Conservation (phyloP, 1,140 invertebrate genomes). For the Zaprionus ornatus region DNA sequence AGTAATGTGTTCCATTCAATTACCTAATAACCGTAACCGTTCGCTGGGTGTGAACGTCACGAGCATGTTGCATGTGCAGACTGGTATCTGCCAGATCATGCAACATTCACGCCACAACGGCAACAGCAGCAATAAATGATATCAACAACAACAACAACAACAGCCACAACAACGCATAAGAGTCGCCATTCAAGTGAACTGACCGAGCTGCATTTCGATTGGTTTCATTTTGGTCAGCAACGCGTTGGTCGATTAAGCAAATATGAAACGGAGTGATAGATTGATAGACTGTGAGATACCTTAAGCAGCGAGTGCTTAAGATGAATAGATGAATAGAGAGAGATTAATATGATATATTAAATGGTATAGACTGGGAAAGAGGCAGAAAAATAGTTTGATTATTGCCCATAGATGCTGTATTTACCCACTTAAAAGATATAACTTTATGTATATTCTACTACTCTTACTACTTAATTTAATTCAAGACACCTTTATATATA, state of each 20-base stretch:
- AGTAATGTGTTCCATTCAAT: conserved; percentile 27
- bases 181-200: conserved; percentile 28
- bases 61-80: conserved; percentile 34
- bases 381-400: not conserved
- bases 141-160: conserved; percentile 3
- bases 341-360: too few relatives aligned
- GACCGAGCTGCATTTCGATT: conserved; percentile 34
- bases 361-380: too few relatives aligned
- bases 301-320: too few relatives aligned
- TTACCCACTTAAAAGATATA: too few relatives aligned
- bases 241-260: conserved; percentile 31
- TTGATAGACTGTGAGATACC: conserved; percentile 13
- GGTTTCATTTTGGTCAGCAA: conserved; percentile 34
- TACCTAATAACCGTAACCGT: conserved; percentile 33
- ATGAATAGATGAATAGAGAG: too few relatives aligned
- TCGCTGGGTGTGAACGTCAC: conserved; percentile 50
- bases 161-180: conserved; percentile 22
- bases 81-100: conserved; percentile 37
- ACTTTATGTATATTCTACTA: too few relatives aligned
- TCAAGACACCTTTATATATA: too few relatives aligned
- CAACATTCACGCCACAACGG: conserved; percentile 41
- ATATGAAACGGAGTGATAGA: not conserved
- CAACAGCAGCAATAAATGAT: not conserved
- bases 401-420: not conserved
- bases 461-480: too few relatives aligned